Conservation (phyloP, 2,113 vertebrate genomes). For the Narcine bancroftii region DNA sequence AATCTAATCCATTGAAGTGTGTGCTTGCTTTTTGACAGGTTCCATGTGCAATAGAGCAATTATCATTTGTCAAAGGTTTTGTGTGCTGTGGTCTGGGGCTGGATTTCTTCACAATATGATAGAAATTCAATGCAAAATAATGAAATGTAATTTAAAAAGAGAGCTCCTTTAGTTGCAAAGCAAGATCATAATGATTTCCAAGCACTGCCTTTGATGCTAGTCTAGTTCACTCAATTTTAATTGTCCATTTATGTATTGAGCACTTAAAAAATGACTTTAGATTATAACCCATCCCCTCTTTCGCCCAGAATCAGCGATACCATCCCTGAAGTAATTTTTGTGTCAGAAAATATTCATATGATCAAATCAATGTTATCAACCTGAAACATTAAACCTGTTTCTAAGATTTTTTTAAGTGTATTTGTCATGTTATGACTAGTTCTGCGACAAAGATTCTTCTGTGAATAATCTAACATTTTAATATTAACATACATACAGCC, state of each 20-base stretch:
- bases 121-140: conserved; percentile 30
- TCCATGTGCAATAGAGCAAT: conserved; percentile 3
- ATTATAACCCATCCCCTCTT: not conserved
- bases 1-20: not conserved
- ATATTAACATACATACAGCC: no score
- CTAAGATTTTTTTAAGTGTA: no score
- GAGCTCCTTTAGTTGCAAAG: not conserved
- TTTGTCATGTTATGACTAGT: no score
- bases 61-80: not conserved
- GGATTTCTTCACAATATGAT: not conserved
- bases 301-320: not conserved
- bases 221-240: not conserved
- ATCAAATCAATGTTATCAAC: not conserved
- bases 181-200: not conserved
- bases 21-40: not conserved
- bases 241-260: not conserved
- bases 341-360: not conserved
- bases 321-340: no score
- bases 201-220: not conserved
- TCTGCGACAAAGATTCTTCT: no score
- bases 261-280: not conserved
- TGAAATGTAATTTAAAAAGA: conserved; percentile 9
- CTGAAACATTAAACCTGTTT: no score
- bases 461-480: no score
- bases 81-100: not conserved